These are phyloP conservation scores for Nomada fabriciana DNA, from an alignment of 2,888 invertebrate species.

Conservation along the genomic window DNA sequence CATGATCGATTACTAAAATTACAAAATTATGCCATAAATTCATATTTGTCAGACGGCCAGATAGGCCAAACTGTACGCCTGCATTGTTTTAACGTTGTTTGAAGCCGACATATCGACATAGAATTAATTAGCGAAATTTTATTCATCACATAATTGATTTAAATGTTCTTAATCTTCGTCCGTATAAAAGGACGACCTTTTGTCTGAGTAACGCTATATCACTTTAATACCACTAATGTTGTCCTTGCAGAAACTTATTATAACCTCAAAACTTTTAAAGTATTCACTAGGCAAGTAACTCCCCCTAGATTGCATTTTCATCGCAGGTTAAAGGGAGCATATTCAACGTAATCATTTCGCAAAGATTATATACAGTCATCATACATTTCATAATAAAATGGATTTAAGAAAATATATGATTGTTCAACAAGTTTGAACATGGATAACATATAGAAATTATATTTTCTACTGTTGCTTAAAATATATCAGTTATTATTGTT, in stretches of 20 bases:
- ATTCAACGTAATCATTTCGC: constrained; percentile 2
- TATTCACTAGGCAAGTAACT: constrained; percentile 46
- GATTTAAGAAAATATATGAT: background rate
- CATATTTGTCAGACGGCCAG: constrained; percentile 83
- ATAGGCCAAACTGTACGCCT: constrained; percentile 79
- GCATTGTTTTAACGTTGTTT: constrained; percentile 78
- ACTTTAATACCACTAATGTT: constrained; percentile 53
- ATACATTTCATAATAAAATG: background rate
- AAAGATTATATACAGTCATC: background rate
- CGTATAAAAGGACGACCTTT: constrained; percentile 37
- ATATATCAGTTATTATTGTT: constrained; percentile 6
- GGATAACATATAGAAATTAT: background rate
- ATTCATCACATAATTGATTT: constrained; percentile 56
- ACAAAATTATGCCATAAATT: constrained; percentile 75
- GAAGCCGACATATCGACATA: constrained; percentile 77
- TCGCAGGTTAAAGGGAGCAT: constrained; percentile 5
- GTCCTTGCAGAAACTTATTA: constrained; percentile 59
- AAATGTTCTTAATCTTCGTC: constrained; percentile 21
- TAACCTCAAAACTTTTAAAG: constrained; percentile 78
- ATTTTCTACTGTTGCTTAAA: background rate
- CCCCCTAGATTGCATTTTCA: constrained; percentile 52
- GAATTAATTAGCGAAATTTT: constrained; percentile 53
- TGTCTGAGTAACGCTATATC: constrained; percentile 35
- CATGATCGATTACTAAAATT: constrained; percentile 86
- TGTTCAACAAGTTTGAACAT: background rate